These are phyloP conservation scores for Callipepla californica DNA, from an alignment of 2,113 vertebrate species.

Conservation along the genomic window DNA sequence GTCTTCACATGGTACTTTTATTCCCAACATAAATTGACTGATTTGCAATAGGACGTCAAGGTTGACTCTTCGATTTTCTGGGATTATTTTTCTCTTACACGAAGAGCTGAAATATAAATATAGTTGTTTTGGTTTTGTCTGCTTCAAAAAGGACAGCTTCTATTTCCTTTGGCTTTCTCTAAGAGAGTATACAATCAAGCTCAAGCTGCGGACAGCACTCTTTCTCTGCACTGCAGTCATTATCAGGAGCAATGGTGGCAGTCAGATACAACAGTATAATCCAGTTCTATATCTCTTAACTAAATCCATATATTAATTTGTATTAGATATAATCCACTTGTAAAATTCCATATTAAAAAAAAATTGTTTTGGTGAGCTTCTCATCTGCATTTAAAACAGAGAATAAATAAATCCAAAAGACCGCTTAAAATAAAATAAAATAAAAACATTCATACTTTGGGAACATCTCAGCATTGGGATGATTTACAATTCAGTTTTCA, in stretches of 20 bases:
- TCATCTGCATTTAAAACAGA: background rate
- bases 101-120: background rate
- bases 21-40: background rate
- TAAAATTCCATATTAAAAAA: background rate
- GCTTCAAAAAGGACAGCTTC: background rate
- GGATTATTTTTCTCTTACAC: background rate
- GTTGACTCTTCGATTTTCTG: background rate
- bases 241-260: background rate
- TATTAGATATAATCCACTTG: background rate
- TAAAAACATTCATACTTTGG: background rate
- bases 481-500: background rate
- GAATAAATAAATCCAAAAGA: background rate
- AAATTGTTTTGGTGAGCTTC: background rate
- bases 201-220: background rate
- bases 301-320: background rate
- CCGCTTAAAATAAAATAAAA: background rate
- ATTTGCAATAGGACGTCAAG: background rate
- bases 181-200: background rate
- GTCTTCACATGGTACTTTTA: background rate
- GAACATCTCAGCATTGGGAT: background rate
- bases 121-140: background rate
- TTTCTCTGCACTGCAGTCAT: background rate
- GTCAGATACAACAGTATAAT: background rate
- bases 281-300: background rate
- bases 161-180: background rate